Conservation (phyloP, 1,140 invertebrate species). For the Dendrolimus punctatus region DNA sequence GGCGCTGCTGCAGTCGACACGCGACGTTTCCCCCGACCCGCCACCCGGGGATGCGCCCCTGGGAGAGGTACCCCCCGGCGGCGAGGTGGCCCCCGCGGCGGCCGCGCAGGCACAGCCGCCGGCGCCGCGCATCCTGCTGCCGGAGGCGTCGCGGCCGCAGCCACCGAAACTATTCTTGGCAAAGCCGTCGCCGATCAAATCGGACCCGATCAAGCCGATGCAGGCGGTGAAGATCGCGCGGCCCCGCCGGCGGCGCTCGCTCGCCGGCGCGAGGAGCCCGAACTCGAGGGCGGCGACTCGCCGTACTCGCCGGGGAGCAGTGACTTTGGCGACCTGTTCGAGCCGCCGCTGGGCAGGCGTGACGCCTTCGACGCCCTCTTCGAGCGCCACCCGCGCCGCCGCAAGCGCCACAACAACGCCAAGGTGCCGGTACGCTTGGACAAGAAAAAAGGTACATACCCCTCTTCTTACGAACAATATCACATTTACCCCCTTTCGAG, state of each 20-base stretch:
- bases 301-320: constrained; percentile 89
- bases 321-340: constrained; percentile 89
- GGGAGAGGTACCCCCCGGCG: constrained; percentile 1
- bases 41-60: constrained; percentile 35
- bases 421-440: constrained; percentile 65
- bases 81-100: constrained; percentile 43
- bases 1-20: constrained; percentile 57
- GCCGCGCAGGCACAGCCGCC: constrained; percentile 56
- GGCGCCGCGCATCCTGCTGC: constrained; percentile 55
- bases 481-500: too few relatives aligned
- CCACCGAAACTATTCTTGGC: constrained; percentile 62
- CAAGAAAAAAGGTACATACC: constrained; percentile 53
- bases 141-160: constrained; percentile 62
- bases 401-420: constrained; percentile 38
- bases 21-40: constrained; percentile 64
- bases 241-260: constrained; percentile 5
- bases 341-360: constrained; percentile 75
- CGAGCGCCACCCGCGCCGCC: constrained; percentile 58
- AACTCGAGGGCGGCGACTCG: constrained; percentile 81
- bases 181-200: constrained; percentile 71
- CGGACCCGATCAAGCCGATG: constrained; percentile 72
- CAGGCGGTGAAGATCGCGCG: constrained; percentile 46
- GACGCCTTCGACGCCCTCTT: constrained; percentile 74
- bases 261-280: constrained; percentile 41
- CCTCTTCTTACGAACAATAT: not conserved